Evolutionary conservation across 2,113 vertebrate species (phyloP).

Genomic region (Bos indicus): DNA sequence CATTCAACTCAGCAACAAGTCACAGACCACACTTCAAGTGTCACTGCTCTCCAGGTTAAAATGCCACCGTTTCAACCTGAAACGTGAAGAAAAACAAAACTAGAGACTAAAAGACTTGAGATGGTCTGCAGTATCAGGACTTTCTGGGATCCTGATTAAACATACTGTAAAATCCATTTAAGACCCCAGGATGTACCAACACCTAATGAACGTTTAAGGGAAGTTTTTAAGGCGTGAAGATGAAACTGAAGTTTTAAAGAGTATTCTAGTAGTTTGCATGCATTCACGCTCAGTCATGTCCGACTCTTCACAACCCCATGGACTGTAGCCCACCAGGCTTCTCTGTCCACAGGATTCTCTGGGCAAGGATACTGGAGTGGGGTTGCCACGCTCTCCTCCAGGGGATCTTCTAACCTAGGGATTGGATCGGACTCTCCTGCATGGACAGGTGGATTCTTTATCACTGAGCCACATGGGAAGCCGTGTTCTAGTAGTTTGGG

Average conservation of each 20-base stretch:
- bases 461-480: not conserved
- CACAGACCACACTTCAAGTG: not conserved
- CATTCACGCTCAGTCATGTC: not conserved
- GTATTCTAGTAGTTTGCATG: not conserved
- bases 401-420: not conserved
- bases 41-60: not conserved
- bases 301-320: not conserved
- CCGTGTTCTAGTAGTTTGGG: not conserved
- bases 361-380: not conserved
- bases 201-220: not conserved
- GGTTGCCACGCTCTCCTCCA: not conserved
- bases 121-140: fast-evolving
- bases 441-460: not conserved
- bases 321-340: not conserved
- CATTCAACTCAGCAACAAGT: not conserved
- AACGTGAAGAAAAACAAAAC: not conserved
- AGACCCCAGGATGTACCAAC: not conserved
- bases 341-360: not conserved
- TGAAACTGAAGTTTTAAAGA: not conserved
- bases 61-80: not conserved
- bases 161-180: not conserved
- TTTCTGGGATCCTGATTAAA: not conserved
- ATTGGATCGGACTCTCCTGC: not conserved
- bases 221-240: not conserved
- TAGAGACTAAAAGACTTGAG: not conserved